Base-by-base conservation (phyloP, 2,113 vertebrate species). In the Elanoides forficatus region DNA sequence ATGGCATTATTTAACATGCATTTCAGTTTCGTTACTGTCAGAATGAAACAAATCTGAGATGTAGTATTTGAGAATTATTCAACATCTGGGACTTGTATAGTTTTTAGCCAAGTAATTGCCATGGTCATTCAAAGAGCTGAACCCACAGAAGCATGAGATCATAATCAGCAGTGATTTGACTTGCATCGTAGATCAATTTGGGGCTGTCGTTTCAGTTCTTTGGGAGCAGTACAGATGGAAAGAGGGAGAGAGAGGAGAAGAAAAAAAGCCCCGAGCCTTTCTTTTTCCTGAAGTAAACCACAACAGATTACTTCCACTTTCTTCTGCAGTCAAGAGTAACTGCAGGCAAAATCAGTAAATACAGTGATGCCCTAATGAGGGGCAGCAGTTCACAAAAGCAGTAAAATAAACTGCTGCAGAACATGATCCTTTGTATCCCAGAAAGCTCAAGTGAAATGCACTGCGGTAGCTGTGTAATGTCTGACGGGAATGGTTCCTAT, bases 61-160 rank as follows among this genome's bases (percentile, higher is more conserved):
- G 23, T 10, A 75, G 56, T 23, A 91, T 59, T 87, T 95, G 56
- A 87, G 58, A 86, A 95, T 81, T 95, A 92, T 81, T 88, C 56
- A 86, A 47, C 68, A 86, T 92, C 82, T 95, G 86, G 80, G 82
- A 90, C n/a, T 74, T 26, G 55, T 47, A 78, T 32, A 90, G 62
- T 14, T 95, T 94, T 90, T 59, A 97, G 85, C 60, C 72, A 95
- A 97, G 52, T 92, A 92, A 95, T 88, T 84, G 83, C 75, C 68
- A 88, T 1, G 11, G 79, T 81, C 80, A 91, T 86, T 92, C 88
- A 81, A 86, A 96, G 72, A 84, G 65, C 65, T 95, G 86, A 93
- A 93, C 71, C 53, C 92, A 74, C 88, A 95, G 76, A 95, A 86
- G 86, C 81, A 92, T 81, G 68, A 95, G 92, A 95, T 91, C 72